Evolutionary conservation across 2,888 invertebrate species (phyloP).

Genomic region (Podabrus alpinus): DNA sequence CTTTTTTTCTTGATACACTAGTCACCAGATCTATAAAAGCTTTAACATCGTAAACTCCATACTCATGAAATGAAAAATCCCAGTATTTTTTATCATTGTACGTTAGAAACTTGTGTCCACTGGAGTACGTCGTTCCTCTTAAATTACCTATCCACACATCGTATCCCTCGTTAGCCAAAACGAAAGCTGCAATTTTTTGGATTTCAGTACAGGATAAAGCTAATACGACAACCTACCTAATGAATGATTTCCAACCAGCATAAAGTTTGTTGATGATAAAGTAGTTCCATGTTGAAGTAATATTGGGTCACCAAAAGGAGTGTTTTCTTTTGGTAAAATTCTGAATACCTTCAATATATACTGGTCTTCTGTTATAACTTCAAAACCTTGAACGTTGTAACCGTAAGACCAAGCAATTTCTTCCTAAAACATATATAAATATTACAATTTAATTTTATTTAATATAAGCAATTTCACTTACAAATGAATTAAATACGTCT

Average conservation of each 20-base stretch:
- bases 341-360: constrained; percentile 57
- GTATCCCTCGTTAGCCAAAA: constrained; percentile 59
- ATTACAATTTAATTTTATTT: neutral
- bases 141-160: constrained; percentile 63
- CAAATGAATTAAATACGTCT: neutral
- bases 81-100: constrained; percentile 47
- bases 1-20: constrained; percentile 37
- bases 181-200: constrained; percentile 46
- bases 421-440: neutral
- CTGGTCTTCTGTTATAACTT: constrained; percentile 56
- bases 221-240: constrained; percentile 39
- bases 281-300: constrained; percentile 51
- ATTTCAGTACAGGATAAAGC: neutral
- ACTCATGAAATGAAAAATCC: constrained; percentile 50
- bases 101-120: constrained; percentile 46
- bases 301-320: constrained; percentile 44
- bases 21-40: constrained; percentile 46
- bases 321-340: constrained; percentile 46
- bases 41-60: constrained; percentile 48
- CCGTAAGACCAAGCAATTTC: constrained; percentile 54
- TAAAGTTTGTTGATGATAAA: constrained; percentile 45
- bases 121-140: constrained; percentile 49
- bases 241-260: constrained; percentile 47
- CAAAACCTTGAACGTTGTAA: constrained; percentile 55
- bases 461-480: neutral